These are phyloP conservation scores for Andrena haemorrhoa DNA, from an alignment of 2,888 invertebrate species.

Conservation along the genomic window DNA sequence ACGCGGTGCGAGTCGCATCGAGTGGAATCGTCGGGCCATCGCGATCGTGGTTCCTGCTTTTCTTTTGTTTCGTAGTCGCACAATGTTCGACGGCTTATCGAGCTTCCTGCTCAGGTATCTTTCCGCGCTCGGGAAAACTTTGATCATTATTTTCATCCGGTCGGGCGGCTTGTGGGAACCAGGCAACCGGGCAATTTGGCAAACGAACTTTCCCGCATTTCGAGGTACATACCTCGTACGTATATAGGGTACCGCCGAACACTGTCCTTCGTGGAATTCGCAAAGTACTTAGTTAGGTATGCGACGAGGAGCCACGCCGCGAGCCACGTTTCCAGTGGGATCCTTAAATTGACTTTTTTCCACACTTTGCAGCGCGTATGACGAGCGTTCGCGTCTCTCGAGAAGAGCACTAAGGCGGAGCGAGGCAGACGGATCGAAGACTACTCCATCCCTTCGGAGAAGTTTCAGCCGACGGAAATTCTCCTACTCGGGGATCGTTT, in stretches of 20 bases:
- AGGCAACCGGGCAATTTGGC: not conserved
- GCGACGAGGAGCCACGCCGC: too few relatives aligned
- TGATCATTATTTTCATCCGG: constrained; percentile 14
- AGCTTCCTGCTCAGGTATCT: constrained; percentile 29
- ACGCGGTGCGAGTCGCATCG: not conserved
- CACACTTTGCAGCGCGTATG: not conserved
- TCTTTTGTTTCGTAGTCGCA: constrained; percentile 16
- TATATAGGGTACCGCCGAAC: too few relatives aligned
- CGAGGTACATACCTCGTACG: too few relatives aligned
- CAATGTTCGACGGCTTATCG: constrained; percentile 30
- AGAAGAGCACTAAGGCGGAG: not conserved
- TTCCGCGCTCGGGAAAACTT: not conserved
- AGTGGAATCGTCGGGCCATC: not conserved
- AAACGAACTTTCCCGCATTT: too few relatives aligned
- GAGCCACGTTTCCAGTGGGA: too few relatives aligned
- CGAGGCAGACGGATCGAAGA: constrained; percentile 27
- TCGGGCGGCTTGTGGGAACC: not conserved
- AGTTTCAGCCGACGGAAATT: constrained; percentile 63
- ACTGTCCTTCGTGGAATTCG: too few relatives aligned
- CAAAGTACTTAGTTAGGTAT: too few relatives aligned
- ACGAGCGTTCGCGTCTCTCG: not conserved
- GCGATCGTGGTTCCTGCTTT: constrained; percentile 11
- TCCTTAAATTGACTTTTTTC: not conserved
- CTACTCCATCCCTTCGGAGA: constrained; percentile 39
- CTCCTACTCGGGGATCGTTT: constrained; percentile 55